These are phyloP conservation scores for Melanogrammus aeglefinus DNA, from an alignment of 2,797 vertebrate species.

Conservation along the genomic window DNA sequence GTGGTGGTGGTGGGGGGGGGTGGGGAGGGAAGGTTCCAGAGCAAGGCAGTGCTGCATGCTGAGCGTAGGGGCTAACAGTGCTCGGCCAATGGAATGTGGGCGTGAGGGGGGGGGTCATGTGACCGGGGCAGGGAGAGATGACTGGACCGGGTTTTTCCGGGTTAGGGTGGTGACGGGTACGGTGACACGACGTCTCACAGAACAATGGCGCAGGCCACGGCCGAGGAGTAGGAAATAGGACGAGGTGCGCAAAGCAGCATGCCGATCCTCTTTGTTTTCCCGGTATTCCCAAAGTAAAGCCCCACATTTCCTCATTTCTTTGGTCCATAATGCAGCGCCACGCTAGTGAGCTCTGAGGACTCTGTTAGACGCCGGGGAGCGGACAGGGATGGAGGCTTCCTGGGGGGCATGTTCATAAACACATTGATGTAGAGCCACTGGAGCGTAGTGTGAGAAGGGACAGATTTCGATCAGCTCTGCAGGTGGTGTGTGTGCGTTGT, in stretches of 20 bases:
- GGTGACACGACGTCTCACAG: conserved; percentile 33
- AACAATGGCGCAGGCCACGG: conserved; percentile 21
- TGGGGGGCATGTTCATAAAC: neutral
- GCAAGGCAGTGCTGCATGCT: conserved; percentile 34
- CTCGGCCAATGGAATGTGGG: conserved; percentile 57
- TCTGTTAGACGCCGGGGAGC: neutral
- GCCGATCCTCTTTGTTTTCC: neutral
- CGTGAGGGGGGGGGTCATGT: conserved; percentile 51
- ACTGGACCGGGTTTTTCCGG: conserved; percentile 39
- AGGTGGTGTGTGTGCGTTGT: neutral
- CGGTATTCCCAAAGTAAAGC: too few relatives aligned
- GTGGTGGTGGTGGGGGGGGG: conserved; percentile 29
- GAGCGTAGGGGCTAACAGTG: conserved; percentile 28
- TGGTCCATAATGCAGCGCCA: neutral
- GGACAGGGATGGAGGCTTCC: neutral
- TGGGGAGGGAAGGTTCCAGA: conserved; percentile 40
- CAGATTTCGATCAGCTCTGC: neutral
- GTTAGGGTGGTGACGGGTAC: conserved; percentile 42
- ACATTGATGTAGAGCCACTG: neutral
- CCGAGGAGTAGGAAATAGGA: conserved; percentile 15
- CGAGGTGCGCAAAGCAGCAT: too few relatives aligned
- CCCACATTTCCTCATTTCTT: too few relatives aligned
- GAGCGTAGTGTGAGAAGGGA: neutral
- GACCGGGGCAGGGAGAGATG: conserved; percentile 46
- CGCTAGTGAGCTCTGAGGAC: neutral